A percentile compares a stretch with the other conserved stretches of the same genome.
Evolutionary conservation across 1,140 invertebrate species (phyloP).

Genomic region (Ephestia elutella): DNA sequence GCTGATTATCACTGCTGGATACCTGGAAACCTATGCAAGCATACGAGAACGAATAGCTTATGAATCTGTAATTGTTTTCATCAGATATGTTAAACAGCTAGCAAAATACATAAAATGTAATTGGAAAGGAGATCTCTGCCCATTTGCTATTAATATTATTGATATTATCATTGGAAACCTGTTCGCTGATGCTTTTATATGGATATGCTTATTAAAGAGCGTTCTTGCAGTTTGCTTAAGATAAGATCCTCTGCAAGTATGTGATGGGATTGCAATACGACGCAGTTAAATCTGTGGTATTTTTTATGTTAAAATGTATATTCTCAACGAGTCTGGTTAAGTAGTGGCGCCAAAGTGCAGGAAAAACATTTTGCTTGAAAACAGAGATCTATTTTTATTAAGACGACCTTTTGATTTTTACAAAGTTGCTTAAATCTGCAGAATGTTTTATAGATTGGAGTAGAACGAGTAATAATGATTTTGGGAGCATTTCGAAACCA

Average conservation of each 20-base stretch:
- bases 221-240: constrained; percentile 3
- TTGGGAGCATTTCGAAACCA: no score
- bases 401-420: no score
- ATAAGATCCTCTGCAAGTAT: neutral
- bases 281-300: neutral
- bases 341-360: neutral
- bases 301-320: neutral
- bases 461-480: no score
- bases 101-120: constrained; percentile 4
- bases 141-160: constrained; percentile 2
- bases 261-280: neutral
- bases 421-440: no score
- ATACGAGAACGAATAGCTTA: neutral
- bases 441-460: no score
- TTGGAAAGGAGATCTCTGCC: neutral
- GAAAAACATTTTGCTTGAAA: no score
- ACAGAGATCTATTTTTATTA: no score
- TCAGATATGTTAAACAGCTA: constrained; percentile 2
- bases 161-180: constrained; percentile 2
- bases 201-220: constrained; percentile 3
- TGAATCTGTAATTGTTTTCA: neutral
- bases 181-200: neutral
- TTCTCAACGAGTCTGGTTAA: neutral
- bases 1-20: neutral
- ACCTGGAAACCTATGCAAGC: neutral